A percentile compares a stretch with the other conserved stretches of the same genome.
Conservation (phyloP, 2,888 invertebrate species). For the Mesorhabditis spiculigera region DNA sequence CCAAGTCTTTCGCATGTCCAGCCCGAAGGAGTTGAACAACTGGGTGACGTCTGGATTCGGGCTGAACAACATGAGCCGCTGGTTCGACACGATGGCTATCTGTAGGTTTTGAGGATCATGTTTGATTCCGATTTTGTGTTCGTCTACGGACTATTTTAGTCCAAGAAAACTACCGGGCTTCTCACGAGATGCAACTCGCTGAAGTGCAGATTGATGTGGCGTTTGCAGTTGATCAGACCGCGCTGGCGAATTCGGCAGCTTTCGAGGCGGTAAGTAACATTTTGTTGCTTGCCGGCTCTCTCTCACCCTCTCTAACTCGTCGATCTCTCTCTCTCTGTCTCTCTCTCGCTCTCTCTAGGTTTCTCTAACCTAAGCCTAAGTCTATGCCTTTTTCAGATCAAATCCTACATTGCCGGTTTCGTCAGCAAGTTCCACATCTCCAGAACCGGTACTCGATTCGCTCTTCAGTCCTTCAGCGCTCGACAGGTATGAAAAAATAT, state of each 20-base stretch:
- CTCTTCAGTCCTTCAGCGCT: background rate
- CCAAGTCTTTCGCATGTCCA: too few relatives aligned
- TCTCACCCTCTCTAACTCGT: too few relatives aligned
- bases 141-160: background rate
- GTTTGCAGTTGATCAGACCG: background rate
- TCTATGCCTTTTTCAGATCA: background rate
- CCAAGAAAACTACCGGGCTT: background rate
- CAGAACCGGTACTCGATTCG: conserved; percentile 3
- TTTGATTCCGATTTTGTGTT: background rate
- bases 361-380: too few relatives aligned
- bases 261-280: background rate
- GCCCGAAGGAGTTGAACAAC: too few relatives aligned
- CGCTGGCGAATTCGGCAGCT: background rate
- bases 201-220: conserved; percentile 4
- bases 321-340: too few relatives aligned
- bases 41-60: too few relatives aligned
- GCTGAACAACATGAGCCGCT: too few relatives aligned
- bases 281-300: too few relatives aligned
- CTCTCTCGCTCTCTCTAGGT: too few relatives aligned
- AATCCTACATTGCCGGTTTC: background rate
- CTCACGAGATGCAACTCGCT: background rate
- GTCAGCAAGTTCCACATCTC: background rate
- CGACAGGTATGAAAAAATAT: conserved; percentile 1
- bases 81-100: too few relatives aligned
- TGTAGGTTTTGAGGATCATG: too few relatives aligned